A percentile compares a stretch with the other conserved stretches of the same genome.
Evolutionary conservation across 2,113 vertebrate species (phyloP).

Genomic region (Corydoras maculifer): DNA sequence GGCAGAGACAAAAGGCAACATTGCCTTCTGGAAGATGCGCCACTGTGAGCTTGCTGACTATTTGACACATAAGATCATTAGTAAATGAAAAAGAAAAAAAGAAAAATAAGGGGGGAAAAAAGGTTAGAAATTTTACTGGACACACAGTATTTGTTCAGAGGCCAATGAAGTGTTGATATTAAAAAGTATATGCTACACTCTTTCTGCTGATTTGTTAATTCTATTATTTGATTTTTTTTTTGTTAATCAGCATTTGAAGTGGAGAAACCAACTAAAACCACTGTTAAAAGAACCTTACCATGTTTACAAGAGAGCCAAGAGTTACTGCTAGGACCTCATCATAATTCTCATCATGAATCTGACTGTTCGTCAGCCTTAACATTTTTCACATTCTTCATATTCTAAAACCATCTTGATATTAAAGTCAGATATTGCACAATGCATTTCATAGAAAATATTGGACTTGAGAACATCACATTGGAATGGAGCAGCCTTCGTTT

Average conservation of each 20-base stretch:
- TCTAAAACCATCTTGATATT: slow-evolving; percentile 27
- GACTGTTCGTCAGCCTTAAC: background rate
- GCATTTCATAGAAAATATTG: slow-evolving; percentile 22
- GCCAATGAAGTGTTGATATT: too few species aligned
- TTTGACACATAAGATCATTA: too few species aligned
- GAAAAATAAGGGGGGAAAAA: background rate
- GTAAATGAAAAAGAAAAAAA: background rate
- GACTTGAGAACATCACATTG: slow-evolving; percentile 35
- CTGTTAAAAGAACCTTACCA: too few species aligned
- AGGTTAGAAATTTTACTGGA: background rate
- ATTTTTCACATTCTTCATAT: slow-evolving; percentile 25
- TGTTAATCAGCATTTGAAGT: too few species aligned
- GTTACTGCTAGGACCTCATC: background rate
- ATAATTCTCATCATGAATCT: background rate
- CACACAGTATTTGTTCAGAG: background rate
- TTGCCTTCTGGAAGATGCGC: slow-evolving; percentile 21
- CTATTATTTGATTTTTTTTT: too few species aligned
- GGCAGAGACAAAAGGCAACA: slow-evolving; percentile 35
- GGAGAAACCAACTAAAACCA: too few species aligned
- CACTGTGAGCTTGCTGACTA: slow-evolving; percentile 31
- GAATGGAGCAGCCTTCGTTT: slow-evolving; percentile 40
- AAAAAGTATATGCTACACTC: too few species aligned
- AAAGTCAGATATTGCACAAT: slow-evolving; percentile 44
- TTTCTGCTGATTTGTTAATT: too few species aligned
- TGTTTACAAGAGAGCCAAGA: too few species aligned